Percentiles rank a stretch among this genome's conserved stretches.
phyloP scores from a whole-genome alignment of 1,140 invertebrate species.

The Arctopsyche grandis region DNA sequence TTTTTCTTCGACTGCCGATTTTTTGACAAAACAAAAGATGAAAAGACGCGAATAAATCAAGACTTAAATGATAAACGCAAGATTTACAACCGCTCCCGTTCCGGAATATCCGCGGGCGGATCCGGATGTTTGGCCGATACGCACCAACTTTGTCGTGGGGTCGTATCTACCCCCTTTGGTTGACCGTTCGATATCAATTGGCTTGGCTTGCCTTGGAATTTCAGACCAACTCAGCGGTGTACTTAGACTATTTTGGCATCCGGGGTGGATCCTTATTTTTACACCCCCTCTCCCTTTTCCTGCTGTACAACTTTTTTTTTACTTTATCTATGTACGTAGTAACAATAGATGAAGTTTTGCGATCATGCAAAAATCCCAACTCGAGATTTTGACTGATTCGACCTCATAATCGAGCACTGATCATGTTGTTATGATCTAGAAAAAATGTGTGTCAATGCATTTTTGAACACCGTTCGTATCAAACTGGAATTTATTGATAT shows the following conservation, averaged over 20 bases:
- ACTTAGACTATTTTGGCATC: neutral
- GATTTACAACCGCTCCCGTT: slow-evolving; percentile 46
- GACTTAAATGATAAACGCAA: slow-evolving; percentile 51
- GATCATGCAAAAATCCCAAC: no score
- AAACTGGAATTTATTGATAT: no score
- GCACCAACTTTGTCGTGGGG: neutral
- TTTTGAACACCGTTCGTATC: no score
- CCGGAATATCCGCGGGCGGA: neutral
- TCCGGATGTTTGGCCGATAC: slow-evolving; percentile 6
- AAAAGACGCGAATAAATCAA: slow-evolving; percentile 47
- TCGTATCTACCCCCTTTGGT: neutral
- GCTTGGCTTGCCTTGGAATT: slow-evolving; percentile 4
- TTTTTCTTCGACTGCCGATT: neutral
- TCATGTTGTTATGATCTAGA: no score
- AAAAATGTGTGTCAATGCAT: no score
- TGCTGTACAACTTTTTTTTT: no score
- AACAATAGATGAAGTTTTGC: no score
- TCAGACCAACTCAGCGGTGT: neutral
- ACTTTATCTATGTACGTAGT: no score
- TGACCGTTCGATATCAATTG: slow-evolving; percentile 44
- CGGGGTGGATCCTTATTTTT: no score
- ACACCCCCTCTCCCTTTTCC: no score
- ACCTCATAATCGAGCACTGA: no score
- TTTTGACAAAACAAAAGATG: slow-evolving; percentile 37
- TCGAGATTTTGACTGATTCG: no score